Evolutionary conservation across 1,140 invertebrate genomes (phyloP), one percentile per base, ranked within the genome.

Genomic region (Drosophila funebris): DNA sequence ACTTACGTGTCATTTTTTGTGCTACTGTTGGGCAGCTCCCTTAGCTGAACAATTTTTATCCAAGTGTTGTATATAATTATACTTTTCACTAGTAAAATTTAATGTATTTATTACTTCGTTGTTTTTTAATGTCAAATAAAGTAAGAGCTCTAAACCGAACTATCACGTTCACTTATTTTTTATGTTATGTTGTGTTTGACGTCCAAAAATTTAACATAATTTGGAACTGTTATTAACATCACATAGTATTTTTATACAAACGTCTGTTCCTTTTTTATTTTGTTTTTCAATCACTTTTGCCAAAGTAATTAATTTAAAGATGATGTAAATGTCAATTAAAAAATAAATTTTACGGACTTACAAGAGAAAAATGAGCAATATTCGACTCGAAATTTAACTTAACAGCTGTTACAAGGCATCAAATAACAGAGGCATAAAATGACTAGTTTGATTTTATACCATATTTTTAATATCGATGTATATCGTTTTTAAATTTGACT

Each of bases 1-100:
- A 73, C 70, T 73, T 73, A 73, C 70, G 70, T 61, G 70, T 73
- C 70, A 73, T 73, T 36, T 61, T 54, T 50, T 44, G 16, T 33
- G 70, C 64, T 73, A 67, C 64, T 58, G 22, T 53, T 37, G 9
- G 63, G 64, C 64, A 73, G 64, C 39, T 57, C 20, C 33, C 37
- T 41, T 31, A 13, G 14, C 20, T 18, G 18, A 33, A 13, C 16
- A 33, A 63, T 16, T 63, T 70, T 24, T 16, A 71, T 50, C 60
- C 60, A 63, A 66, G 11, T 50, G 16, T 50, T 33, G 20, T 29
- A 22, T 41, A 9, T 22, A 50, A 5, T 13, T 57, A 22, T 8
- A 39, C 29, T 56, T 14, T 63, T 24, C 9, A 31, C 41, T 22
- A 11, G 9, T 1, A 20, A 33, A 41, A 41, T 29, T 27, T 44